Evolutionary conservation across 2,888 invertebrate species (phyloP).

Genomic region (Dryobota labecula): DNA sequence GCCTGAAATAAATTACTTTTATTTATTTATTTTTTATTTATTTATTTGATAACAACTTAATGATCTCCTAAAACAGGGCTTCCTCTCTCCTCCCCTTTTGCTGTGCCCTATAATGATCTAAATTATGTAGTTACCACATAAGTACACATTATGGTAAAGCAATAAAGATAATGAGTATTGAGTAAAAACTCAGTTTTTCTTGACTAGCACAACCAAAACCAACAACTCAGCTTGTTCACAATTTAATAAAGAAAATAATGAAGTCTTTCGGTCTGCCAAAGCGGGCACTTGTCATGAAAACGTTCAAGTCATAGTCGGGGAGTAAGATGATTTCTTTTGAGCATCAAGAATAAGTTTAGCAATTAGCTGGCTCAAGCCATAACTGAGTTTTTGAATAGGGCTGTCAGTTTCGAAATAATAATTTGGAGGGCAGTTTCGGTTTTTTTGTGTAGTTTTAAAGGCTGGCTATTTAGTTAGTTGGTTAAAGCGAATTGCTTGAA

Average conservation of each 20-base stretch:
- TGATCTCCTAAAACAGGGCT: too few species aligned
- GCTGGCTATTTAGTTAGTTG: neutral
- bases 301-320: conserved; percentile 28
- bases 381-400: conserved; percentile 59
- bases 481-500: too few species aligned
- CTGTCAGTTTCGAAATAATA: conserved; percentile 31
- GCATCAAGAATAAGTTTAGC: conserved; percentile 64
- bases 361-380: conserved; percentile 66
- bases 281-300: conserved; percentile 45
- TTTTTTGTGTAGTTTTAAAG: conserved; percentile 5
- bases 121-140: too few species aligned
- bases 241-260: conserved; percentile 43
- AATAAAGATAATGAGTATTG: too few species aligned
- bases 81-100: too few species aligned
- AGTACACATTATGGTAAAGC: too few species aligned
- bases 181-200: neutral
- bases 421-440: neutral
- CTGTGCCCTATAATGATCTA: too few species aligned
- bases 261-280: conserved; percentile 20
- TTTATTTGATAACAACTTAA: too few species aligned
- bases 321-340: conserved; percentile 63
- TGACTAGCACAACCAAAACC: conserved; percentile 3
- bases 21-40: too few species aligned
- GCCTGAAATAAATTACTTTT: too few species aligned
- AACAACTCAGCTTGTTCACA: neutral